A percentile compares a stretch with the other conserved stretches of the same genome.
Evolutionary conservation across 2,113 vertebrate genomes (phyloP).

Genomic region (Indri indri): DNA sequence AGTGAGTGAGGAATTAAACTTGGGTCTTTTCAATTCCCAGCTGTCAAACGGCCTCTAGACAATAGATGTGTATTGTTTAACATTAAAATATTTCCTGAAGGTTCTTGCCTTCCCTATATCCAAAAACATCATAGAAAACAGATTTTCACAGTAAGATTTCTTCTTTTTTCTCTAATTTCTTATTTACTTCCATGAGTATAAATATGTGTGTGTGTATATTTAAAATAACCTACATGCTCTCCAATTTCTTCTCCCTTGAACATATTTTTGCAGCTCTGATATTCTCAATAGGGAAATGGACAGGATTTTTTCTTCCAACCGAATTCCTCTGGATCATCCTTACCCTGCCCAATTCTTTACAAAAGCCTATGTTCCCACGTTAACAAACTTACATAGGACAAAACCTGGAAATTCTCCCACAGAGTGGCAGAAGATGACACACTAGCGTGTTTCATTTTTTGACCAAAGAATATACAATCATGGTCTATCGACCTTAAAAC

Average conservation of each 20-base stretch:
- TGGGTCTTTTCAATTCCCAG: slow-evolving; percentile 11
- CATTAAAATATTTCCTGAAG: slow-evolving; percentile 52
- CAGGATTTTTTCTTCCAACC: slow-evolving; percentile 20
- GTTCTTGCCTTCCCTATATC: background rate
- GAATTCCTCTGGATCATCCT: slow-evolving; percentile 18
- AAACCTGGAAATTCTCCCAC: background rate
- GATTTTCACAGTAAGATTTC: slow-evolving; percentile 30
- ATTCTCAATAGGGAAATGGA: slow-evolving; percentile 28
- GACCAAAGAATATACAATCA: background rate
- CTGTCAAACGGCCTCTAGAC: slow-evolving; percentile 48
- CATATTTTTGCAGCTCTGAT: slow-evolving; percentile 3
- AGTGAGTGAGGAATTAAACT: slow-evolving; percentile 19
- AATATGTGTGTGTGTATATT: background rate
- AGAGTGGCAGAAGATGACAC: background rate
- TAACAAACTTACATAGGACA: background rate
- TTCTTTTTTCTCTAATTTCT: background rate
- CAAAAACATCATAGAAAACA: slow-evolving; percentile 3
- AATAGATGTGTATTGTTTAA: slow-evolving; percentile 38
- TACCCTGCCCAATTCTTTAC: background rate
- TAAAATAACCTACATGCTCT: slow-evolving; percentile 35
- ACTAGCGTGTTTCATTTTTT: background rate
- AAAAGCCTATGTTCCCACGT: background rate
- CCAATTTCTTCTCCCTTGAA: slow-evolving; percentile 31
- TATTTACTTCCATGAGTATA: slow-evolving; percentile 8
- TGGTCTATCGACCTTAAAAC: background rate